A percentile compares a stretch with the other conserved stretches of the same genome.
These are phyloP conservation scores for Cosmopolites sordidus DNA, from an alignment of 2,888 invertebrate genomes.

Conservation along the genomic window DNA sequence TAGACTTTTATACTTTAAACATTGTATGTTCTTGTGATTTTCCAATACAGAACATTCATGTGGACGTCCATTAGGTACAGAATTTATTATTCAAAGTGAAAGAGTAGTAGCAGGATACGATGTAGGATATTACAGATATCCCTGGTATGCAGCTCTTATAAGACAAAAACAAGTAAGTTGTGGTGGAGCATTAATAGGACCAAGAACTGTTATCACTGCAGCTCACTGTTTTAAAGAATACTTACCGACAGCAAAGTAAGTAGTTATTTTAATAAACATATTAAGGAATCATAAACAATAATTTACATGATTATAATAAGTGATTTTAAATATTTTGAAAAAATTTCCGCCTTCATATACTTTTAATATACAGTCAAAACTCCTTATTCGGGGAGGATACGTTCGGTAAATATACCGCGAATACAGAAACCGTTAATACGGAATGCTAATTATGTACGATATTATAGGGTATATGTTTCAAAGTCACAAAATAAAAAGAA, in stretches of 20 bases:
- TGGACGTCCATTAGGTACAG: constrained; percentile 35
- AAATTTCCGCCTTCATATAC: no score
- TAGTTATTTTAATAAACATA: no score
- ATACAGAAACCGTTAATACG: no score
- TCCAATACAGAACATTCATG: constrained; percentile 30
- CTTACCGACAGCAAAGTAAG: constrained; percentile 26
- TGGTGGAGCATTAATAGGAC: constrained; percentile 43
- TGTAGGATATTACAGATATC: constrained; percentile 45
- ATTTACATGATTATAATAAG: no score
- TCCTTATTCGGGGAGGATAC: no score
- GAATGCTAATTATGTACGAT: no score
- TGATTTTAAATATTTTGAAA: no score
- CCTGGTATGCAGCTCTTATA: constrained; percentile 44
- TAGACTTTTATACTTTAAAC: not conserved
- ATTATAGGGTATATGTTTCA: no score
- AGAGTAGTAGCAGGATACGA: constrained; percentile 45
- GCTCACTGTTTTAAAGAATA: constrained; percentile 45
- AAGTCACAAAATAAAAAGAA: no score
- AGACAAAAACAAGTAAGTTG: constrained; percentile 36
- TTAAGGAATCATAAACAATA: no score
- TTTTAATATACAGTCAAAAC: no score
- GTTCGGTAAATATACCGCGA: no score
- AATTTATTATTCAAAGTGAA: constrained; percentile 31
- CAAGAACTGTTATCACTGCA: constrained; percentile 42
- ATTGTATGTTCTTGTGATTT: not conserved